These are phyloP conservation scores for Teleogryllus oceanicus DNA, from an alignment of 2,888 invertebrate species.

Conservation along the genomic window DNA sequence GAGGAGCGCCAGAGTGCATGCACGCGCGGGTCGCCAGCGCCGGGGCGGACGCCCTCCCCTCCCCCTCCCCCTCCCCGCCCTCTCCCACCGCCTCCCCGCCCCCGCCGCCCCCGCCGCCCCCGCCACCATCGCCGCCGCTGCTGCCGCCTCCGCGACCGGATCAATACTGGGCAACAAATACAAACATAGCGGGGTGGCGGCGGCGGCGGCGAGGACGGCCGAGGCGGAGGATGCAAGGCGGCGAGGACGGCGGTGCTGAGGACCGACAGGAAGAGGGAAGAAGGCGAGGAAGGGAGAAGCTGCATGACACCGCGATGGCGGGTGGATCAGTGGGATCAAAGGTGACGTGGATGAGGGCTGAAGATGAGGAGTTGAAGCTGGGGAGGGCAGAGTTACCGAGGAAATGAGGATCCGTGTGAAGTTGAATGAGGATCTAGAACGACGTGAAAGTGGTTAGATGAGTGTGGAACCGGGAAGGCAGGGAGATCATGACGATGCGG, in stretches of 20 bases:
- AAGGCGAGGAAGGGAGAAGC: not conserved
- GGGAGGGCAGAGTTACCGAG: too few species aligned
- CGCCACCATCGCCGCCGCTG: not conserved
- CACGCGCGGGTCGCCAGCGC: not conserved
- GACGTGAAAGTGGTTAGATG: too few species aligned
- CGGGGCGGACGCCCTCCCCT: not conserved
- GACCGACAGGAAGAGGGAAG: not conserved
- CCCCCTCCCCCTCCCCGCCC: not conserved
- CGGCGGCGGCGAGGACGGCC: not conserved
- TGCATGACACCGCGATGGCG: too few species aligned
- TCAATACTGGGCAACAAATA: constrained; percentile 18
- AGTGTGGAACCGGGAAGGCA: too few species aligned
- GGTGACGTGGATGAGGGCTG: too few species aligned
- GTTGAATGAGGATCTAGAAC: too few species aligned
- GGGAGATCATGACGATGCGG: too few species aligned
- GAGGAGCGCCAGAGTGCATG: not conserved
- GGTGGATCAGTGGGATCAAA: too few species aligned
- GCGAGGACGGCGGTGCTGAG: not conserved
- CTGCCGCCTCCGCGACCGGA: not conserved
- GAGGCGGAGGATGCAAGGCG: not conserved
- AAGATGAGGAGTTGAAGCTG: too few species aligned
- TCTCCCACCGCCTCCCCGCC: not conserved
- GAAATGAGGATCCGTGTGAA: too few species aligned
- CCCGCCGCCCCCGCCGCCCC: not conserved
- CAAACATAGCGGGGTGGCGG: not conserved